Evolutionary conservation across 2,888 invertebrate genomes (phyloP).

Genomic region (Nomada goodeniana): DNA sequence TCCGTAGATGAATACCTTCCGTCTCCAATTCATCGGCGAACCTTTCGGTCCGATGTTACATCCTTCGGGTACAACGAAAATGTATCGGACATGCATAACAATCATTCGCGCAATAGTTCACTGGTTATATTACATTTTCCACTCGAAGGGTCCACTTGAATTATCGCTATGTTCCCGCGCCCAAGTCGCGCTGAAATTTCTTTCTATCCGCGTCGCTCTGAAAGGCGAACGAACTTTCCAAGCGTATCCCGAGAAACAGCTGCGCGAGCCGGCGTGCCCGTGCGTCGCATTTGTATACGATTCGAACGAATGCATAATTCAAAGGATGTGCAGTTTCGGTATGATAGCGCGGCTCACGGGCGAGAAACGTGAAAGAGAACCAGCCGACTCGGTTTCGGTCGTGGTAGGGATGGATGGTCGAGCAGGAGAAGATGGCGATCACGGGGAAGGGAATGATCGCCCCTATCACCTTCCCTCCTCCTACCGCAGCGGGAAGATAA

Average conservation of each 20-base stretch:
- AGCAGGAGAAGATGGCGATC: conserved; percentile 10
- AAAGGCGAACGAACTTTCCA: conserved; percentile 12
- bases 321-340: conserved; percentile 39
- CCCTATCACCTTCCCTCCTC: conserved; percentile 33
- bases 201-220: too few relatives aligned
- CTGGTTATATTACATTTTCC: not conserved
- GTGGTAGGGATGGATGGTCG: conserved; percentile 5
- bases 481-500: conserved; percentile 54
- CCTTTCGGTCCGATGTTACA: not conserved
- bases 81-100: not conserved
- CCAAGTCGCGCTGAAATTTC: conserved; percentile 1
- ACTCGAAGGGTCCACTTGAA: not conserved
- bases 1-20: not conserved
- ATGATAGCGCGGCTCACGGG: conserved; percentile 3
- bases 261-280: conserved; percentile 10
- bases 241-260: conserved; percentile 30
- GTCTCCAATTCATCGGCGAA: not conserved
- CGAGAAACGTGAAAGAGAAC: conserved; percentile 23
- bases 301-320: conserved; percentile 60
- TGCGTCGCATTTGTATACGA: conserved; percentile 18
- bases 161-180: not conserved
- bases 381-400: conserved; percentile 32
- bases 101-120: not conserved
- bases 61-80: not conserved
- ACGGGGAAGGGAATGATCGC: conserved; percentile 38